A percentile compares a stretch with the other conserved stretches of the same genome.
These are phyloP conservation scores for Gallinago jamesoni DNA, from an alignment of 2,113 vertebrate genomes.

Conservation along the genomic window DNA sequence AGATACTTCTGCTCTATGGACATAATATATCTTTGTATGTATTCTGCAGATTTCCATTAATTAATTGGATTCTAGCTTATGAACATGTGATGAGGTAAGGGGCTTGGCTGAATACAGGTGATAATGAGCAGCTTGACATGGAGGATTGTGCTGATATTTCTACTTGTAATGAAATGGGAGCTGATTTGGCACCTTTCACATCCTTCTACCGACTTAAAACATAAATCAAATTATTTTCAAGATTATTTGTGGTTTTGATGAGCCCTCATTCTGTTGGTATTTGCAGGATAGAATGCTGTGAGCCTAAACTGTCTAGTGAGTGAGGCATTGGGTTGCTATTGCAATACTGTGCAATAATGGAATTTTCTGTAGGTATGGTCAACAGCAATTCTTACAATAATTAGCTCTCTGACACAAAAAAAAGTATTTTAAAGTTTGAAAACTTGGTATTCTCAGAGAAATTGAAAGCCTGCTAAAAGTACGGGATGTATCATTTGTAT, in stretches of 20 bases:
- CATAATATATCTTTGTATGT: background rate
- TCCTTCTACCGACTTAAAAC: background rate
- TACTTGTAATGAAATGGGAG: background rate
- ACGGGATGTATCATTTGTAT: background rate
- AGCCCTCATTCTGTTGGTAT: background rate
- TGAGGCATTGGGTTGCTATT: background rate
- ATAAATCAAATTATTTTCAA: background rate
- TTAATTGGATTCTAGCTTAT: background rate
- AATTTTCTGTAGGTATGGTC: background rate
- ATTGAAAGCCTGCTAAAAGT: background rate
- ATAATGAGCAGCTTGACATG: background rate
- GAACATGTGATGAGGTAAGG: background rate
- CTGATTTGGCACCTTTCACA: background rate
- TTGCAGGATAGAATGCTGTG: background rate
- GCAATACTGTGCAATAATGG: background rate
- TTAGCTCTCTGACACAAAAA: background rate
- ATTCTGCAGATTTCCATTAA: background rate
- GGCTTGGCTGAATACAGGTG: background rate
- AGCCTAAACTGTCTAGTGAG: background rate
- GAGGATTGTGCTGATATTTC: background rate
- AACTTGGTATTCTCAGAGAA: background rate
- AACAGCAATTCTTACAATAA: background rate
- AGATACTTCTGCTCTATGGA: background rate
- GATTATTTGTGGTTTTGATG: background rate
- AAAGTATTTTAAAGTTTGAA: background rate